phyloP scores from a whole-genome alignment of 2,888 invertebrate species.

The Didymodactylos carnosus region DNA sequence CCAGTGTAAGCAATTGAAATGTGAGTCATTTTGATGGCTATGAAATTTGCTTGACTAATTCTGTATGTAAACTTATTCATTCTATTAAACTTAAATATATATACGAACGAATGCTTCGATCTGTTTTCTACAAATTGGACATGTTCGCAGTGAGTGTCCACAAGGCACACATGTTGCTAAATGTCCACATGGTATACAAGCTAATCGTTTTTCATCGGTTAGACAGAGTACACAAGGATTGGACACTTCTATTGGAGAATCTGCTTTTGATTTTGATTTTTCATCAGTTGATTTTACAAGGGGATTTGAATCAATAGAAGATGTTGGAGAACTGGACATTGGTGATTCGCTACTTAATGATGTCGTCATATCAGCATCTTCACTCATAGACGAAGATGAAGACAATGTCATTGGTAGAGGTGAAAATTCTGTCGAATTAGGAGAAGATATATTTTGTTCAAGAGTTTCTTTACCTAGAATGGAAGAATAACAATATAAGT shows the following conservation, averaged over 20 bases:
- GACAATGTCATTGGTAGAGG: too few relatives aligned
- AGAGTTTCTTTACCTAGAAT: too few relatives aligned
- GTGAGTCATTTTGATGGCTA: too few relatives aligned
- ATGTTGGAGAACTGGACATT: background rate
- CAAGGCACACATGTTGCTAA: background rate
- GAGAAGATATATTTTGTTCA: too few relatives aligned
- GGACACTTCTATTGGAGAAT: background rate
- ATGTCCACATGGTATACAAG: background rate
- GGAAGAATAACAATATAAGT: too few relatives aligned
- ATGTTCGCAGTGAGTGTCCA: background rate
- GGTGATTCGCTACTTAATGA: background rate
- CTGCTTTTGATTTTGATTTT: background rate
- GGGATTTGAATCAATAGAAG: background rate
- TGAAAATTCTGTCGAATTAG: too few relatives aligned
- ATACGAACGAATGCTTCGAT: background rate
- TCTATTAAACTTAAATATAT: too few relatives aligned
- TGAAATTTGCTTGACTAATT: too few relatives aligned
- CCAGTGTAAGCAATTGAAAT: too few relatives aligned
- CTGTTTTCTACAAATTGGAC: background rate
- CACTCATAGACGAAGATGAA: background rate
- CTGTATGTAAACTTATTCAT: too few relatives aligned
- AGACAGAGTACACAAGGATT: background rate
- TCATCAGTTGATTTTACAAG: background rate
- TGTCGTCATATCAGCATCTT: background rate
- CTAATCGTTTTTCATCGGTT: background rate